Base-by-base conservation (phyloP, 1,140 invertebrate species). In the Teleopsis dalmanni region DNA sequence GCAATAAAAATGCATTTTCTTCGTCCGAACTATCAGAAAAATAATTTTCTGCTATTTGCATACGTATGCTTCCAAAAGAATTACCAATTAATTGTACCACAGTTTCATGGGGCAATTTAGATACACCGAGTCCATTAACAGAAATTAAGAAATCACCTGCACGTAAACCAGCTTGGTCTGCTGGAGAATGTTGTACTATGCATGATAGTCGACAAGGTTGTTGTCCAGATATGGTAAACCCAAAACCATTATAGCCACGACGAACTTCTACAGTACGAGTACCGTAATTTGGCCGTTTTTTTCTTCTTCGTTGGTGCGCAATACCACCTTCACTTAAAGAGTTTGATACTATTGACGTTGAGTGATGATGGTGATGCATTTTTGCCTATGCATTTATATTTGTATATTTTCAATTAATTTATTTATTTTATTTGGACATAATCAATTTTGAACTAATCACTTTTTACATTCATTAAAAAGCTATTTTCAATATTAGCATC, bases 171-270 rank as follows among this genome's bases (percentile, higher is more conserved):
- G 89, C 89, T 48, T 76, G 74, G 54, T 91, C 87, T 1, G 90
- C 90, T 3, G 89, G 88, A 59, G 88, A 91, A 51, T 85, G 83
- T 50, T 78, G 74, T 2, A 91, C 88, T 57, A 93, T 92, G 68
- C 87, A 91, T 56, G 88, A 90, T 10, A 95, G 74, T 54, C 92
- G 84, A 67, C 90, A 93, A 0, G 91, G 91, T 56, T 89, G 86
- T 59, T 95, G 89, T 0, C 91, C 91, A n/a, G 90, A 92, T 54
- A 94, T 91, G 11, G 91, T 94, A 61, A 94, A 94, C 7, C 91
- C 91, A 70, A 89, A 94, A 8, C 90, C 91, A 59, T 88, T 87
- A 48, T 81, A 77, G 2, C 91, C 89, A 47, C 91, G 77, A 1
- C 81, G 76, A 8, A 96, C 81, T 60, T 95, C 88, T 16, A 95